Evolutionary conservation across 2,797 vertebrate genomes (phyloP), one percentile per base, ranked within the genome.

Genomic region (Spea hammondii): DNA sequence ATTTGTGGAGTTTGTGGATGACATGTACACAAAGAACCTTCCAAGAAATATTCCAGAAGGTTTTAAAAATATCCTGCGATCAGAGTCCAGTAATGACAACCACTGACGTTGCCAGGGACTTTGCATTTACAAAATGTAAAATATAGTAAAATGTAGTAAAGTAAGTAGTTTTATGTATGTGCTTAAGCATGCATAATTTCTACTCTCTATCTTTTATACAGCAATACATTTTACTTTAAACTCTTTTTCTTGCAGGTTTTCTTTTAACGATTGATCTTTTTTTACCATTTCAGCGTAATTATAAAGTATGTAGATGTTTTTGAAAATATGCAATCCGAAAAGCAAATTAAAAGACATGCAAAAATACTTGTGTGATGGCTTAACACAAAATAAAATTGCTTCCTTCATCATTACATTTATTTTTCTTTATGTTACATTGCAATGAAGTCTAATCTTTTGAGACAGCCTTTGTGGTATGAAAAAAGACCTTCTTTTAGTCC

Each of bases 401-500:
- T 49, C 7, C 45, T 49, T 53, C 57, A 55, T 46, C 44, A 47
- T 6, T 71, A 14, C 47, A 46, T 65, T 32, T 44, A 6, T 47
- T 50, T 32, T 12, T 77, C 13, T 54, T 17, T 54, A 66, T 55
- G 62, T 46, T 66, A 14, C 46, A 46, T 4, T 17, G 8, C 14
- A n/a, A 60, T 60, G 54, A 72, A 8, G 47, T 62, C 82, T 72
- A 75, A 48, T 1, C 0, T 76, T 75, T 74, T 77, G 76, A 70
- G 49, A 74, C 66, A 47, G 65, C 54, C 74, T 74, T 67, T 47
- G 44, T 60, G 32, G n/a, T 60, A 44, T 68, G 49, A 57, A 51
- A 57, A 32, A 5, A 75, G 67, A 83, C 72, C 72, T 76, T 17
- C 76, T 83, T 86, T 78, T 83, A 85, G 82, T 85, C 84, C 78